A percentile compares a stretch with the other conserved stretches of the same genome.
phyloP scores from a whole-genome alignment of 2,888 invertebrate species.

The Gastrophysa polygoni region DNA sequence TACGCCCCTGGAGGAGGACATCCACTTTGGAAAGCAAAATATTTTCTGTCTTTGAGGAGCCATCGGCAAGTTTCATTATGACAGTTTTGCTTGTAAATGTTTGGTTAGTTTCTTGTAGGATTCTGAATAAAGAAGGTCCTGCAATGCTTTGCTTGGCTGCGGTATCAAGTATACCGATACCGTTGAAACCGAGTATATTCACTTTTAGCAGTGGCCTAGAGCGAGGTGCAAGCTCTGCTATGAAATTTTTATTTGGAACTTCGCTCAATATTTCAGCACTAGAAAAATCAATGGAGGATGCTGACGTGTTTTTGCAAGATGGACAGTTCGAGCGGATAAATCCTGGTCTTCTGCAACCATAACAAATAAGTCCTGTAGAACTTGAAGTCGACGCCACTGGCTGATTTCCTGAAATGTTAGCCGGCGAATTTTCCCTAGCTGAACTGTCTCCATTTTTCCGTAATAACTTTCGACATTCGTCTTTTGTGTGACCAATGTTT shows the following conservation, averaged over 20 bases:
- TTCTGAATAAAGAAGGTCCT: conserved; percentile 11
- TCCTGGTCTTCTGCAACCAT: conserved; percentile 16
- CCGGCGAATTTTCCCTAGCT: background rate
- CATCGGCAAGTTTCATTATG: conserved; percentile 17
- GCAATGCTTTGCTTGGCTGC: too few species aligned
- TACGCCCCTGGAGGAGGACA: conserved; percentile 11
- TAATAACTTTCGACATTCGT: conserved; percentile 13
- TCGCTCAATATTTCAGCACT: conserved; percentile 1
- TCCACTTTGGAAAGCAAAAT: conserved; percentile 14
- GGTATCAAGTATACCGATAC: conserved; percentile 16
- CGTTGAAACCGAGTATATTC: conserved; percentile 9
- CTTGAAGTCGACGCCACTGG: conserved; percentile 2
- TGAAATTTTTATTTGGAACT: conserved; percentile 1
- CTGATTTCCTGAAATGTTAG: background rate
- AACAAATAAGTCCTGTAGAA: conserved; percentile 12
- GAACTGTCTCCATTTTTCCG: background rate
- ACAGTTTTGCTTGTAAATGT: conserved; percentile 5
- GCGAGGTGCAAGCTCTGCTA: conserved; percentile 5
- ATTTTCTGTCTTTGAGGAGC: conserved; percentile 10
- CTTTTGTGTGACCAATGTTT: conserved; percentile 10
- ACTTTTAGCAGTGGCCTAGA: conserved; percentile 11
- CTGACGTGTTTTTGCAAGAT: background rate
- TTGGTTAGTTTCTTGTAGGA: conserved; percentile 8
- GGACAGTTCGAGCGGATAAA: conserved; percentile 18
- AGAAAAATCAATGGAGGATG: conserved; percentile 13